Conservation (phyloP, 2,113 vertebrate genomes). For the Spea multiplicata region DNA sequence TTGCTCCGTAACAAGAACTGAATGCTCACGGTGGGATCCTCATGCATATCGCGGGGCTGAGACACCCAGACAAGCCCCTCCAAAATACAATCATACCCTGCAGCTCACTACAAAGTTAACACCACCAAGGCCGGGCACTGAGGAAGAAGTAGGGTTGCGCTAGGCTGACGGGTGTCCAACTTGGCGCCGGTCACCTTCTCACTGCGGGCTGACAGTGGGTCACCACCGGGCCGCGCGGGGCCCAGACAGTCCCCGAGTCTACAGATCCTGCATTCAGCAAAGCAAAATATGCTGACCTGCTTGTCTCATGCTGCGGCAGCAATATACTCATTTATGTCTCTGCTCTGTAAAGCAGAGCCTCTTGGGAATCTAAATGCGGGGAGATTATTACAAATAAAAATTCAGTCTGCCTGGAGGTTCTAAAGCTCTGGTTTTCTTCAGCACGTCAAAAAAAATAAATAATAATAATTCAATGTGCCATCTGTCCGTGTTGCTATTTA, state of each 20-base stretch:
- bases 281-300: background rate
- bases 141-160: conserved; percentile 77
- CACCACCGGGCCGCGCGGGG: background rate
- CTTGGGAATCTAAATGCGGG: no score
- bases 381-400: no score
- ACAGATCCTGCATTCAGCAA: conserved; percentile 34
- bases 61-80: conserved; percentile 63
- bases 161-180: conserved; percentile 76
- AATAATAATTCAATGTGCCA: no score
- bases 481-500: no score
- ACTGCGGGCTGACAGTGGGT: background rate
- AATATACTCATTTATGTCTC: background rate
- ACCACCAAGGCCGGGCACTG: conserved; percentile 89
- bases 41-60: conserved; percentile 90
- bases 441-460: no score
- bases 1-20: conserved; percentile 81
- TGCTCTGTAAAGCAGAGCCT: background rate
- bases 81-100: conserved; percentile 85
- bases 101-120: conserved; percentile 91
- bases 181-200: conserved; percentile 1
- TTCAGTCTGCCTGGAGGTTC: no score
- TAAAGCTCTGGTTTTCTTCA: no score
- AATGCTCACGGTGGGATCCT: conserved; percentile 67
- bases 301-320: background rate
- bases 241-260: conserved; percentile 22